Conservation (phyloP, 2,113 vertebrate species). For the Anas platyrhynchos region DNA sequence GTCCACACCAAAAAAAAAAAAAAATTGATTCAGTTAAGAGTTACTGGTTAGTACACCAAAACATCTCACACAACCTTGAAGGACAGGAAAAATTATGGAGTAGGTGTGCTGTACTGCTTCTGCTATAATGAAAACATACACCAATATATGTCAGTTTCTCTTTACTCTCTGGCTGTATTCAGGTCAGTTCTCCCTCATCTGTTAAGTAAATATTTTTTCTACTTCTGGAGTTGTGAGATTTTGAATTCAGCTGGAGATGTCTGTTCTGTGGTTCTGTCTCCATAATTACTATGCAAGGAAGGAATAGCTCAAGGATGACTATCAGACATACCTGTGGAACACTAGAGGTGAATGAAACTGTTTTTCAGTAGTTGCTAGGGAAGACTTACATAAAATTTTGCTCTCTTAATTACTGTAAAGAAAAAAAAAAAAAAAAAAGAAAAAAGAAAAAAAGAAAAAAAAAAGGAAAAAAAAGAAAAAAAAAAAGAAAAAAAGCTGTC, state of each 20-base stretch:
- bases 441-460: no score
- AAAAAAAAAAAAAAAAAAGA: neutral
- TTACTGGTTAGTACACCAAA: neutral
- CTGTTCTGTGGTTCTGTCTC: neutral
- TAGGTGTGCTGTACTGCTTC: neutral
- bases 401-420: neutral
- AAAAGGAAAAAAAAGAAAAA: neutral
- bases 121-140: neutral
- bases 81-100: neutral
- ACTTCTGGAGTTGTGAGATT: neutral
- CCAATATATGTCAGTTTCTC: neutral
- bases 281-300: neutral
- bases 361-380: neutral
- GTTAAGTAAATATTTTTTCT: neutral
- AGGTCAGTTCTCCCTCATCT: neutral
- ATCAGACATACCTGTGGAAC: neutral
- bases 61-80: neutral
- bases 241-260: neutral
- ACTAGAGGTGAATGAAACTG: neutral
- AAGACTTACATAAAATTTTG: neutral
- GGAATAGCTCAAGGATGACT: neutral
- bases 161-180: neutral
- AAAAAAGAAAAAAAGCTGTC: neutral
- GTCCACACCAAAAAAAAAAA: neutral
- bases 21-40: neutral